A percentile compares a stretch with the other conserved stretches of the same genome.
Evolutionary conservation across 2,113 vertebrate genomes (phyloP).

Genomic region (Lathamus discolor): DNA sequence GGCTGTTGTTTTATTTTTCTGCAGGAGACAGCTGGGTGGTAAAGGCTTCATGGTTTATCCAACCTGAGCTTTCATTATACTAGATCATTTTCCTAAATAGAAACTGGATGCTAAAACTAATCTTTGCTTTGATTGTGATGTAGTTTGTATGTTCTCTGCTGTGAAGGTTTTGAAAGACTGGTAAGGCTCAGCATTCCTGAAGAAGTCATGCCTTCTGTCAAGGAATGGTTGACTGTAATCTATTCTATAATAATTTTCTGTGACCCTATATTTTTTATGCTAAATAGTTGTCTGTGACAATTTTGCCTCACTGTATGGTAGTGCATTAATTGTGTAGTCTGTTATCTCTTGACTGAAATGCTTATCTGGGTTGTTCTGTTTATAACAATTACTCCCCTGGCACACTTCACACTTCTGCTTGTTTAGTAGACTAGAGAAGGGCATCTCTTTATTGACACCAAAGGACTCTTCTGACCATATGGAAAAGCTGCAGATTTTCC

Average conservation of each 20-base stretch:
- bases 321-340: background rate
- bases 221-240: background rate
- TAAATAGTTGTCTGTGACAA: background rate
- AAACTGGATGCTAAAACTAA: background rate
- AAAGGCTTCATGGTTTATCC: background rate
- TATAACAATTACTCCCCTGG: background rate
- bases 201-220: background rate
- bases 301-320: background rate
- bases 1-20: background rate
- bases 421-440: background rate
- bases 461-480: background rate
- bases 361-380: background rate
- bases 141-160: background rate
- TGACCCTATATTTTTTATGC: background rate
- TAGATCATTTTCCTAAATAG: background rate
- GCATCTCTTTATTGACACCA: background rate
- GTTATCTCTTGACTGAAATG: background rate
- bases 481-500: background rate
- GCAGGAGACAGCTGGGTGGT: background rate
- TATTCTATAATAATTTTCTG: background rate
- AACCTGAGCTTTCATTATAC: background rate
- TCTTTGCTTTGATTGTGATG: background rate
- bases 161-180: background rate
- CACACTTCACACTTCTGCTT: background rate
- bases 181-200: background rate